Percentiles rank a stretch among this genome's conserved stretches.
Conservation (phyloP, 1,140 invertebrate genomes). For the Thaumetopoea pityocampa region DNA sequence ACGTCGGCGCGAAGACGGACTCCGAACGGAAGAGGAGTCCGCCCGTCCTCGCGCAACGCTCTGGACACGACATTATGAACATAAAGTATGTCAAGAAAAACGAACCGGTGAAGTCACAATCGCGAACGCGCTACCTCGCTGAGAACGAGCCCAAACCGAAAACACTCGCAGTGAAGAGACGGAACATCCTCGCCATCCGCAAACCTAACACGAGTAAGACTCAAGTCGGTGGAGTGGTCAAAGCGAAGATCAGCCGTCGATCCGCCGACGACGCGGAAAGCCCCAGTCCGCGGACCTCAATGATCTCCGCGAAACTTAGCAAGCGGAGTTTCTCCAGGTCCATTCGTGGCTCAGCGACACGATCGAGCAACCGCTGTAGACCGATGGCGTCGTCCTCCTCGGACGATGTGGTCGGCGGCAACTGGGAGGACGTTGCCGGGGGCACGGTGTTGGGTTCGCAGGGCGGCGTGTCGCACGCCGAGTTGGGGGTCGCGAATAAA, state of each 20-base stretch:
- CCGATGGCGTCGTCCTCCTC: slow-evolving; percentile 44
- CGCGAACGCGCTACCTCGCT: slow-evolving; percentile 41
- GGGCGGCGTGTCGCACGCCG: slow-evolving; percentile 12
- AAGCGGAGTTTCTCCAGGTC: slow-evolving; percentile 43
- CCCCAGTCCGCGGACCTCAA: slow-evolving; percentile 31
- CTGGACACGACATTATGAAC: slow-evolving; percentile 49
- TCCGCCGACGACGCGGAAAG: slow-evolving; percentile 44
- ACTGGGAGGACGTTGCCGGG: slow-evolving; percentile 42
- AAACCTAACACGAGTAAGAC: slow-evolving; percentile 58
- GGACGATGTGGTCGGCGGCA: slow-evolving; percentile 29
- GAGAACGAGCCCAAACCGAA: slow-evolving; percentile 61
- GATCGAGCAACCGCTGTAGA: slow-evolving; percentile 26
- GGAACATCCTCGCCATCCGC: slow-evolving; percentile 54
- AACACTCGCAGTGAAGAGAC: slow-evolving; percentile 46
- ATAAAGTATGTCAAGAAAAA: slow-evolving; percentile 53
- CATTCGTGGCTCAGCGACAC: slow-evolving; percentile 22
- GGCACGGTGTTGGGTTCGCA: slow-evolving; percentile 25
- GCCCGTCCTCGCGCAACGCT: slow-evolving; percentile 43
- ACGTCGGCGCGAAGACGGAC: slow-evolving; percentile 50
- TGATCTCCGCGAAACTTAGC: slow-evolving; percentile 34
- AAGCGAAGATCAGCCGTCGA: slow-evolving; percentile 38
- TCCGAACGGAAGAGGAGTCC: slow-evolving; percentile 43
- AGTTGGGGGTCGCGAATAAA: slow-evolving; percentile 27
- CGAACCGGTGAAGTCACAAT: slow-evolving; percentile 47
- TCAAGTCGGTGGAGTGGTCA: slow-evolving; percentile 32